phyloP scores from a whole-genome alignment of 2,888 invertebrate species.

The Xylota sylvarum region DNA sequence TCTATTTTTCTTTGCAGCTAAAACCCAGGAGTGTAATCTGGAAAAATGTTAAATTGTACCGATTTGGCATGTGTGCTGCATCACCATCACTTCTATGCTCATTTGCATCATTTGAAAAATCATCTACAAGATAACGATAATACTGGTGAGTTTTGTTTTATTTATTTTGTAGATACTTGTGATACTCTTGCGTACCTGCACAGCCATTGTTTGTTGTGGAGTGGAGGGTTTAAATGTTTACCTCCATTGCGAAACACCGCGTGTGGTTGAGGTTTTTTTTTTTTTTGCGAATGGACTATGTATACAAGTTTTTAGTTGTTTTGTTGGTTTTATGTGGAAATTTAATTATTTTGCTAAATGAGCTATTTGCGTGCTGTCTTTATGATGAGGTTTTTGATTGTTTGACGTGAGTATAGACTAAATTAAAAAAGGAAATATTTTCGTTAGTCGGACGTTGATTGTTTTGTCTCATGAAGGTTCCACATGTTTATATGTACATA shows the following conservation, averaged over 20 bases:
- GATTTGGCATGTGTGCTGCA: slow-evolving; percentile 82
- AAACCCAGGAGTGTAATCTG: slow-evolving; percentile 33
- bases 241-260: slow-evolving; percentile 31
- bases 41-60: slow-evolving; percentile 81
- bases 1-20: slow-evolving; percentile 51
- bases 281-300: neutral
- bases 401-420: neutral
- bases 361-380: slow-evolving; percentile 32
- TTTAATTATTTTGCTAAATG: slow-evolving; percentile 81
- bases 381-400: neutral
- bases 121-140: slow-evolving; percentile 81
- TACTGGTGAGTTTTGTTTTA: slow-evolving; percentile 80
- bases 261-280: slow-evolving; percentile 18
- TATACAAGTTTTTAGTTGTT: slow-evolving; percentile 53
- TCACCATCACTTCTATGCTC: slow-evolving; percentile 82
- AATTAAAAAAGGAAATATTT: neutral
- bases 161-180: slow-evolving; percentile 35
- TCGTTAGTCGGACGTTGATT: neutral
- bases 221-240: slow-evolving; percentile 22
- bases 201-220: slow-evolving; percentile 1
- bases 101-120: slow-evolving; percentile 81
- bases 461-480: neutral
- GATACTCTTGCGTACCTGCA: neutral
- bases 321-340: slow-evolving; percentile 1
- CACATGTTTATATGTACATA: too few species aligned